Percentiles rank a stretch among this genome's conserved stretches.
phyloP scores from a whole-genome alignment of 1,140 invertebrate species.

The Lucilia sericata region DNA sequence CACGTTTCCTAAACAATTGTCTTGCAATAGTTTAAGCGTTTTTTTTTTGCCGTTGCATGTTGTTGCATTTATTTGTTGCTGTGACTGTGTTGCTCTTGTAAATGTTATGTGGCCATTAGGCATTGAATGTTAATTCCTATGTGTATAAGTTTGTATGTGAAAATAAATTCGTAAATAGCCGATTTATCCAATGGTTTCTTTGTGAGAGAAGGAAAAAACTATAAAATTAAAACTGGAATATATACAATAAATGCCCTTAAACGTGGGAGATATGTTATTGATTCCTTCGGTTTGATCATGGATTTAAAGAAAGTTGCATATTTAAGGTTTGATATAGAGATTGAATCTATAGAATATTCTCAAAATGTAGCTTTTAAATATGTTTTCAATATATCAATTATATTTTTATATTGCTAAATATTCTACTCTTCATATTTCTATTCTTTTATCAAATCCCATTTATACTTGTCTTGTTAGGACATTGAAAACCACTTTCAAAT shows the following conservation, averaged over 20 bases:
- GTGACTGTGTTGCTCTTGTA: not conserved
- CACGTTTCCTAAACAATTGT: slow-evolving; percentile 41
- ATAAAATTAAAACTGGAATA: not conserved
- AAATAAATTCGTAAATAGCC: not conserved
- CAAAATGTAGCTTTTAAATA: no score
- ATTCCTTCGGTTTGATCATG: no score
- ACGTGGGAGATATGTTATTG: not conserved
- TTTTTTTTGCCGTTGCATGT: not conserved
- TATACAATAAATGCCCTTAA: not conserved
- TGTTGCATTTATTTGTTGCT: not conserved
- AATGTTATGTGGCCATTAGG: slow-evolving; percentile 3
- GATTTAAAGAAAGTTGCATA: no score
- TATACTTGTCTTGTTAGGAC: no score
- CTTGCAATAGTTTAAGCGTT: slow-evolving; percentile 31
- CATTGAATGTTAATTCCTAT: not conserved
- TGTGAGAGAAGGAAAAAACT: no score
- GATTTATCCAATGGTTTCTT: not conserved
- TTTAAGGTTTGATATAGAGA: no score
- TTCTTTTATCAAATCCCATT: no score
- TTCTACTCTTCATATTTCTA: no score
- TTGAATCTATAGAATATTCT: no score
- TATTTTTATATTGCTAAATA: no score
- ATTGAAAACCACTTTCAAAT: no score
- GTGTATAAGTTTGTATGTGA: not conserved
- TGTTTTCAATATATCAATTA: no score